Conservation (phyloP, 2,113 vertebrate species). For the Planiliza haematocheilus region DNA sequence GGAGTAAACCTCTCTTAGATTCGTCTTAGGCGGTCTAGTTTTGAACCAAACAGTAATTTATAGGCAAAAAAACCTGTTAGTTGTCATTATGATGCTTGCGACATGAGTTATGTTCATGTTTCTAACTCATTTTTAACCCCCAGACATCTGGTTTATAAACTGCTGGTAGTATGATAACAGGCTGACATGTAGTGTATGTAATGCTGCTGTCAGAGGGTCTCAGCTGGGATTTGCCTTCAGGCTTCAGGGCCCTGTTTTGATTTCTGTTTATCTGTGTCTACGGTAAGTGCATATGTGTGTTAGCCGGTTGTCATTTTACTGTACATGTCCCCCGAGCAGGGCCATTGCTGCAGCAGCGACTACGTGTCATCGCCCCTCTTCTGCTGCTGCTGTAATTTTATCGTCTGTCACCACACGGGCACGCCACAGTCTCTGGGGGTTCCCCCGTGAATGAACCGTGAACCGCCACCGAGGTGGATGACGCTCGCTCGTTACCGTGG, state of each 20-base stretch:
- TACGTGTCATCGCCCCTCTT: not conserved
- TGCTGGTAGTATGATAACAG: slow-evolving; percentile 17
- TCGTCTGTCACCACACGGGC: not conserved
- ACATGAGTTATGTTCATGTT: no score
- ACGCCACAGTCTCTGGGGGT: slow-evolving; percentile 41
- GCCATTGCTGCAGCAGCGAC: not conserved
- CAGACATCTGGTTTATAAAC: slow-evolving; percentile 3
- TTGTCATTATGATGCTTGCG: no score
- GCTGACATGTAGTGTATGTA: slow-evolving; percentile 31
- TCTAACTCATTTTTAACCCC: no score
- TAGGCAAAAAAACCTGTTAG: no score
- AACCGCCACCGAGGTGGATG: slow-evolving; percentile 68
- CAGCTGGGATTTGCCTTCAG: slow-evolving; percentile 30
- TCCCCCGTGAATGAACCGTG: slow-evolving; percentile 65
- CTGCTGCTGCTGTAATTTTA: not conserved
- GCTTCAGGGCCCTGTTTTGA: not conserved
- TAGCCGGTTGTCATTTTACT: not conserved
- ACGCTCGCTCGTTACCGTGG: slow-evolving; percentile 65
- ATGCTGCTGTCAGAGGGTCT: slow-evolving; percentile 24
- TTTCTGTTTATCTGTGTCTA: not conserved
- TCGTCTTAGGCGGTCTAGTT: no score
- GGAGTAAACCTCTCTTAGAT: no score
- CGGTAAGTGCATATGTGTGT: slow-evolving; percentile 8
- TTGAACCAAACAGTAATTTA: no score
- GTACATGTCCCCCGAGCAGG: not conserved